These are phyloP conservation scores for Brotogeris chrysoptera DNA, from an alignment of 2,797 vertebrate species.

Conservation along the genomic window DNA sequence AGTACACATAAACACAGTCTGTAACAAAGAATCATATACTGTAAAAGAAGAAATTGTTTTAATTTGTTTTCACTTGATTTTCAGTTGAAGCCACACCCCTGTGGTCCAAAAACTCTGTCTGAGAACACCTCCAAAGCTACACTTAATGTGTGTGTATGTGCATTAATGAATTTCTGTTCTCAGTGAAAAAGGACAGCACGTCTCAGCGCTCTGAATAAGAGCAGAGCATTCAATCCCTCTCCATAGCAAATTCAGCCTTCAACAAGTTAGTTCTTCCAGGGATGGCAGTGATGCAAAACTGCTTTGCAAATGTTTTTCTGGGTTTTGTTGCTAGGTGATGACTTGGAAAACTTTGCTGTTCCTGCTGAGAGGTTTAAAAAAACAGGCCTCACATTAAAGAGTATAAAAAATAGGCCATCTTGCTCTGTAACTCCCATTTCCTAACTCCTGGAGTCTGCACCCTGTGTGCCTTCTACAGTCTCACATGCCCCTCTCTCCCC, in stretches of 20 bases:
- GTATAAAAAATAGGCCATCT: constrained; percentile 72
- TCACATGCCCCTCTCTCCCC: constrained; percentile 33
- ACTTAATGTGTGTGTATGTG: constrained; percentile 63
- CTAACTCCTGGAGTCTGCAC: constrained; percentile 54
- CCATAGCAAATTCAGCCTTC: constrained; percentile 74
- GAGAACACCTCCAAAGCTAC: constrained; percentile 60
- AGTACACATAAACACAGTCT: not conserved
- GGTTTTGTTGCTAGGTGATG: constrained; percentile 82
- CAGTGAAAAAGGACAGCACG: constrained; percentile 63
- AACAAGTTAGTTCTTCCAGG: constrained; percentile 70
- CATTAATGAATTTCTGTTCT: constrained; percentile 73
- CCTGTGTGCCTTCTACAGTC: constrained; percentile 38
- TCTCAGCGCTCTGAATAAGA: constrained; percentile 77
- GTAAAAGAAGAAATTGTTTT: constrained; percentile 32
- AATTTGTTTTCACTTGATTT: not conserved
- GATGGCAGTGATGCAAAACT: constrained; percentile 72
- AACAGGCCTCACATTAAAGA: constrained; percentile 73
- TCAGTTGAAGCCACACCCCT: constrained; percentile 25
- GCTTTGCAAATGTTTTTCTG: constrained; percentile 79
- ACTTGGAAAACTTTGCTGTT: constrained; percentile 77
- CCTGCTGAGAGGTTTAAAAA: constrained; percentile 76
- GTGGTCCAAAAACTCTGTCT: constrained; percentile 46
- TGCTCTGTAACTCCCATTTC: constrained; percentile 65
- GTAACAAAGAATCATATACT: not conserved
- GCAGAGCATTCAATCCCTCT: constrained; percentile 71